phyloP scores from a whole-genome alignment of 2,888 invertebrate species.

The Xestia rhomboidea region DNA sequence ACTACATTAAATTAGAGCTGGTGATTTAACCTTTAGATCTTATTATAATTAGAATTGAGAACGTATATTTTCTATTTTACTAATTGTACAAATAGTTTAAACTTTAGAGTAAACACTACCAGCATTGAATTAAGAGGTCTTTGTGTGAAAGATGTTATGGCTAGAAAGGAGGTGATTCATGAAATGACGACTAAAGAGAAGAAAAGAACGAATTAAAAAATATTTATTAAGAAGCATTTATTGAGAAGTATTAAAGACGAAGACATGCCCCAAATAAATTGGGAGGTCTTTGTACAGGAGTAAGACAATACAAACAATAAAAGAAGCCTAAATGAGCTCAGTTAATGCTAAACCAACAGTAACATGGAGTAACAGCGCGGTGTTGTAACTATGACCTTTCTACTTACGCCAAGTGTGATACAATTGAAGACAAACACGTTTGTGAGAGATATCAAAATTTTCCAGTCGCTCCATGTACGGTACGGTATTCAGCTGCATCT shows the following conservation, averaged over 20 bases:
- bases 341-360: background rate
- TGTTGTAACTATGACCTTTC: conserved; percentile 5
- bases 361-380: background rate
- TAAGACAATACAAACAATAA: background rate
- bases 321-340: no score
- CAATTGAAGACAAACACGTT: background rate
- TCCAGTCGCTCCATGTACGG: background rate
- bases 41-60: conserved; percentile 1
- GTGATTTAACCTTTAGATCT: conserved; percentile 11
- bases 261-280: background rate
- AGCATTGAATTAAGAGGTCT: background rate
- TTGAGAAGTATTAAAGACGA: background rate
- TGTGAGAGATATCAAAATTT: background rate
- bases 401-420: background rate
- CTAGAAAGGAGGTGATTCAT: background rate
- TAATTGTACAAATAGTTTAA: background rate
- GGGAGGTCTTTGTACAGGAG: background rate
- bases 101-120: background rate
- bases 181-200: background rate
- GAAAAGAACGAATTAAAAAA: background rate
- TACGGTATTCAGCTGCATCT: background rate
- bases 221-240: no score
- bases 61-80: background rate
- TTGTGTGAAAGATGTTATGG: background rate
- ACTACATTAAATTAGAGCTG: conserved; percentile 4